A percentile compares a stretch with the other conserved stretches of the same genome.
Evolutionary conservation across 2,797 vertebrate genomes (phyloP).

Genomic region (Percopsis omiscomaycus): DNA sequence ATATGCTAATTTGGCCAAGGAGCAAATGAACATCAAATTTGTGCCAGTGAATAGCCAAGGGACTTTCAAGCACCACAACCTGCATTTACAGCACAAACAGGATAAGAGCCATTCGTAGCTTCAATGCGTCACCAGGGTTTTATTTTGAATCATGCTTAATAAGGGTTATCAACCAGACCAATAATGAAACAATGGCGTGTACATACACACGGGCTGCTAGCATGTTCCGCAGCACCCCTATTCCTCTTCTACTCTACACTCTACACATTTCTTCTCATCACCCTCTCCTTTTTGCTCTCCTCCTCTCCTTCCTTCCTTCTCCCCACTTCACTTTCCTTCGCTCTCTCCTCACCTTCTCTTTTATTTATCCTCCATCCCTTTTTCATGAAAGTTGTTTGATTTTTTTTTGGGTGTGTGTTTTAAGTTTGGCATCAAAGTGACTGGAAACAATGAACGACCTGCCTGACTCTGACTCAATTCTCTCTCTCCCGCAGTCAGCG

Average conservation of each 20-base stretch:
- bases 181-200: slow-evolving; percentile 89
- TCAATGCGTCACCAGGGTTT: slow-evolving; percentile 87
- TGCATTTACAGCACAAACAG: slow-evolving; percentile 89
- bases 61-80: slow-evolving; percentile 91
- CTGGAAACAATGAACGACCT: slow-evolving; percentile 79
- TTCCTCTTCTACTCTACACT: slow-evolving; percentile 25
- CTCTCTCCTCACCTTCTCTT: slow-evolving; percentile 19
- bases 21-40: slow-evolving; percentile 96
- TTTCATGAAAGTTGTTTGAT: slow-evolving; percentile 86
- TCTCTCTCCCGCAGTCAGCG: slow-evolving; percentile 70
- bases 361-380: slow-evolving; percentile 49
- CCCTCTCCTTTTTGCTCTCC: not conserved
- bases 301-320: not conserved
- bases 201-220: slow-evolving; percentile 58
- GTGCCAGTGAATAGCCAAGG: slow-evolving; percentile 93
- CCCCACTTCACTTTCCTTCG: not conserved
- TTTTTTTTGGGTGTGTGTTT: slow-evolving; percentile 71
- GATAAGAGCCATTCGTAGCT: slow-evolving; percentile 85
- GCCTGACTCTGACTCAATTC: slow-evolving; percentile 78
- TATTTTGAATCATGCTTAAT: slow-evolving; percentile 93
- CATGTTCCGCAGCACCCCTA: slow-evolving; percentile 57
- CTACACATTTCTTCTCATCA: not conserved
- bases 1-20: slow-evolving; percentile 92
- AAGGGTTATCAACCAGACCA: slow-evolving; percentile 90
- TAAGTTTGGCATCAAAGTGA: slow-evolving; percentile 87